phyloP scores from a whole-genome alignment of 2,888 invertebrate species.

The Sinodicranocentrus sp. region DNA sequence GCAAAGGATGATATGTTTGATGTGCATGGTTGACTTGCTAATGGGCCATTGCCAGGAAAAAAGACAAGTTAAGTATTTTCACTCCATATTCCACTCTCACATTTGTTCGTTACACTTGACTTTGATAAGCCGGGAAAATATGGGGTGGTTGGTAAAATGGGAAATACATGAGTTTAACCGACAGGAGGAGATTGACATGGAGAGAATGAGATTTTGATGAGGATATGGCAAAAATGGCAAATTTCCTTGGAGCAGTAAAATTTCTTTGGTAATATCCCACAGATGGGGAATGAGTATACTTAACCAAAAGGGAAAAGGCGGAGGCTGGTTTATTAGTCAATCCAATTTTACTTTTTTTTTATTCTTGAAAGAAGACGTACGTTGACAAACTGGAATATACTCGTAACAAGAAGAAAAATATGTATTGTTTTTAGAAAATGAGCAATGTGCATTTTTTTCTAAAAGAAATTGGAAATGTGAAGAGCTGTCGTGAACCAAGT shows the following conservation, averaged over 20 bases:
- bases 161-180: neutral
- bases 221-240: conserved; percentile 28
- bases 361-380: neutral
- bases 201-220: conserved; percentile 46
- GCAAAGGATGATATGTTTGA: too few species aligned
- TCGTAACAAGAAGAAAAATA: neutral
- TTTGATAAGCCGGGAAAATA: too few species aligned
- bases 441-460: neutral
- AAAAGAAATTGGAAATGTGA: conserved; percentile 24
- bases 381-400: conserved; percentile 13
- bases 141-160: too few species aligned
- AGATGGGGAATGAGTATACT: neutral
- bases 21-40: conserved; percentile 32
- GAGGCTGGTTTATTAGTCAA: neutral
- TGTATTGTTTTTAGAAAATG: too few species aligned
- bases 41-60: conserved; percentile 13
- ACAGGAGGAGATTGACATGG: conserved; percentile 31
- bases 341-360: too few species aligned
- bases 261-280: too few species aligned
- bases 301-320: neutral
- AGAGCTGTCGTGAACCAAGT: conserved; percentile 34
- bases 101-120: conserved; percentile 10
- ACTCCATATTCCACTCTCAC: neutral
- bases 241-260: too few species aligned
- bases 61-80: conserved; percentile 6